Conservation (phyloP, 2,888 invertebrate genomes). For the Noctua janthe region DNA sequence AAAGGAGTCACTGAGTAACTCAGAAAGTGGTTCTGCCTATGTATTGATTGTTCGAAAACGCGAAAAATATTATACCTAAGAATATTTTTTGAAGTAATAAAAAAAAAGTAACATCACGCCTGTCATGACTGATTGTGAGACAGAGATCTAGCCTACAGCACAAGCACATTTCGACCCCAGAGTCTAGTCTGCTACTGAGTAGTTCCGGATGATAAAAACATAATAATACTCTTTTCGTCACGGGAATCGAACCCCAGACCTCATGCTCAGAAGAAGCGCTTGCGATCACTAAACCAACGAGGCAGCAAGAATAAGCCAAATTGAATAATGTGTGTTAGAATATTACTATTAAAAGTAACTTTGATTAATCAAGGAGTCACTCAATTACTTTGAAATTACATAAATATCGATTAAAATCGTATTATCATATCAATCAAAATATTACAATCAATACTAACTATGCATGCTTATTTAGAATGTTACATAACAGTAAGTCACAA, state of each 20-base stretch:
- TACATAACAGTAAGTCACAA: slow-evolving; percentile 22
- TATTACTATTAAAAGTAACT: not conserved
- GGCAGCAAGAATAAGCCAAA: no score
- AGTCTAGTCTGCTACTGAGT: not conserved
- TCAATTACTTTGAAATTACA: not conserved
- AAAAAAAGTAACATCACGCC: not conserved
- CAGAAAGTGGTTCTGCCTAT: not conserved
- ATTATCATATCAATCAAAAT: not conserved
- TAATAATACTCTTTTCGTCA: not conserved
- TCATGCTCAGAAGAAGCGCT: not conserved
- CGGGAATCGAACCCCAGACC: not conserved
- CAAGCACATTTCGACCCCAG: not conserved
- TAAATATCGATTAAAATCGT: not conserved
- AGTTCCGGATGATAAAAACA: not conserved
- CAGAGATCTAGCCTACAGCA: not conserved
- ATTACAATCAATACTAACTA: slow-evolving; percentile 21
- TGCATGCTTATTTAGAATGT: not conserved
- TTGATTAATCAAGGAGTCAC: not conserved
- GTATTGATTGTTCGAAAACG: not conserved
- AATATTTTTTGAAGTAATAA: not conserved
- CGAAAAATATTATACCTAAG: not conserved
- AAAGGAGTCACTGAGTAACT: not conserved
- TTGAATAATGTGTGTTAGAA: no score
- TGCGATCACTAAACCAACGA: not conserved
- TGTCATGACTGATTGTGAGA: not conserved